These are phyloP conservation scores for Sarcophaga variegata DNA, from an alignment of 2,888 invertebrate genomes.

Conservation along the genomic window DNA sequence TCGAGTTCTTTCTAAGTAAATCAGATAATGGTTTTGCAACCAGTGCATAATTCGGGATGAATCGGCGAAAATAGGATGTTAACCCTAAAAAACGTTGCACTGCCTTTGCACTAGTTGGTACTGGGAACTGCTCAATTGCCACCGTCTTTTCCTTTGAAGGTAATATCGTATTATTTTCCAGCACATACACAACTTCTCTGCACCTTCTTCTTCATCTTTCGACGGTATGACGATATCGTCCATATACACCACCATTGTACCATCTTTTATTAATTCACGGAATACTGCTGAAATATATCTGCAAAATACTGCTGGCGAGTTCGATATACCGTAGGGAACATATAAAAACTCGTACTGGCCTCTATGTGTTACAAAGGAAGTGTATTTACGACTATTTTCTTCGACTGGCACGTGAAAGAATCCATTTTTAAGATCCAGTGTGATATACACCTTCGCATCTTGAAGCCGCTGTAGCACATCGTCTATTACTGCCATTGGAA, in stretches of 20 bases:
- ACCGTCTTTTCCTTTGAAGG: too few relatives aligned
- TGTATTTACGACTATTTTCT: too few relatives aligned
- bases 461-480: too few relatives aligned
- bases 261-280: slow-evolving; percentile 46
- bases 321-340: too few relatives aligned
- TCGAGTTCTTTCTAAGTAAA: slow-evolving; percentile 49
- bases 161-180: too few relatives aligned
- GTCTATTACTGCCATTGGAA: too few relatives aligned
- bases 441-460: too few relatives aligned
- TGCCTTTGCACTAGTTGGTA: slow-evolving; percentile 58
- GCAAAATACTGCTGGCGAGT: slow-evolving; percentile 64
- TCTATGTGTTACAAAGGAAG: too few relatives aligned
- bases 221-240: slow-evolving; percentile 64
- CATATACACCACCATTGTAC: slow-evolving; percentile 53
- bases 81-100: slow-evolving; percentile 44
- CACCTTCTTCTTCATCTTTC: slow-evolving; percentile 20
- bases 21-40: slow-evolving; percentile 77
- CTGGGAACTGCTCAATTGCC: too few relatives aligned
- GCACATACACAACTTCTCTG: not conserved
- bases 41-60: slow-evolving; percentile 40
- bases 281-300: slow-evolving; percentile 64
- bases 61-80: slow-evolving; percentile 64
- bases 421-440: too few relatives aligned
- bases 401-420: too few relatives aligned
- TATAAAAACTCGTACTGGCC: too few relatives aligned